Base-by-base conservation (phyloP, 2,888 invertebrate species). In the Philonicus albiceps region DNA sequence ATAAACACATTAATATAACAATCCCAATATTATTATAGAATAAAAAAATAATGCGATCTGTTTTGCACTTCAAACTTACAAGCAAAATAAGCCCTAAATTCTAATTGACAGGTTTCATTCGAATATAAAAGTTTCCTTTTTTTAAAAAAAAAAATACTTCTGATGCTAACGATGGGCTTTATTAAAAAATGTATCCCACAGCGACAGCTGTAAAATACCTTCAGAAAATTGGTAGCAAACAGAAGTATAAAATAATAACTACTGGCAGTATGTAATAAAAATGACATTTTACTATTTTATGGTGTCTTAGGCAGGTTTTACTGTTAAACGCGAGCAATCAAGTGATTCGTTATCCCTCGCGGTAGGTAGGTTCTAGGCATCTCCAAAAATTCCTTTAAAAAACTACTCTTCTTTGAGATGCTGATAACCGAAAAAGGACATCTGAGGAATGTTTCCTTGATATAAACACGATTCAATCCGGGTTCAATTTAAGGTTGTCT, bases 281-380 rank as follows among this genome's bases (percentile, higher is more conserved):
- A n/a, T 84, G 84, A 84, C 73, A 73, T 73, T 34, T 84, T 30
- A 16, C 40, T 84, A 43, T 16, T 84, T 73, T 84, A 84, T 40
- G 37, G 22, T 43, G 40, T 43, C n/a, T 40, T 53, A 16, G 31
- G 5, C 37, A 19, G 34, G 11, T 81, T 19, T 4, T 7, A 76
- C 43, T 22, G 1, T 34, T n/a, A 53, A 80, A 53, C 49, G 81
- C 34, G n/a, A 76, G 37, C 74, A 74, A 75, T 85, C 74, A 87
- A 81, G 85, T 86, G 85, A 86, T 87, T 85, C 85, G 86, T 85
- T 78, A 64, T 74, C 81, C 87, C 43, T 85, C 43, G 87, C 80
- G 86, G 87, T 87, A 87, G 87, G 87, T 87, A 85, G 75, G 75
- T 13, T 30, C 37, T 49, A 43, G 55, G 19, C 27, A 86, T 73